Conservation (phyloP, 2,797 vertebrate genomes). For the Liparis tanakae region DNA sequence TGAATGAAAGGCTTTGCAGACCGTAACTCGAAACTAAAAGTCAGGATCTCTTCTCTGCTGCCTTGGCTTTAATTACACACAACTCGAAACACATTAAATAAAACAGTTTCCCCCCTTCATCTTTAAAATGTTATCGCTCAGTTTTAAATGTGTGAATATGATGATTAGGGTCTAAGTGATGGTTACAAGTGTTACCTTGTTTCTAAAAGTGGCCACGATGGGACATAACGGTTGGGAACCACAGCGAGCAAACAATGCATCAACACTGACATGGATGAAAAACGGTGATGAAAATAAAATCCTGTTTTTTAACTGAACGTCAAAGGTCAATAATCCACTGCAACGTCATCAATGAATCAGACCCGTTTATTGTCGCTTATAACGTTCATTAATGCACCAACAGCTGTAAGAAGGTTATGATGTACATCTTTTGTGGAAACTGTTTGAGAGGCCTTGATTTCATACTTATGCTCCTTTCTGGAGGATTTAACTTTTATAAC, state of each 20-base stretch:
- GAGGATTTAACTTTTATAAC: neutral
- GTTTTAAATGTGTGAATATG: neutral
- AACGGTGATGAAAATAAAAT: neutral
- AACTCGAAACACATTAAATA: neutral
- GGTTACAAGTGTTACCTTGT: neutral
- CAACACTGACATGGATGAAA: neutral
- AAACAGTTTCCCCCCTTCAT: neutral
- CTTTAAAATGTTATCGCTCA: neutral
- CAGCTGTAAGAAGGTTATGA: neutral
- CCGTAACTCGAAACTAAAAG: neutral
- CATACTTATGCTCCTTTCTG: accelerated
- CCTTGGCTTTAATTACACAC: neutral
- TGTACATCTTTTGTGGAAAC: no score
- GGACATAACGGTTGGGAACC: neutral
- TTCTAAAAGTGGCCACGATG: neutral
- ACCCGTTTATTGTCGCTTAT: no score
- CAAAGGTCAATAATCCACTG: neutral
- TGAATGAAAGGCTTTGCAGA: neutral
- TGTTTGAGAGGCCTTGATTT: neutral
- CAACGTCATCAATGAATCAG: neutral
- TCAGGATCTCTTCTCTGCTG: neutral
- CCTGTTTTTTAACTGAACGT: neutral
- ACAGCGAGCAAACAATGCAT: neutral
- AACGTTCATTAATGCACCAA: neutral
- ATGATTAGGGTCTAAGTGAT: neutral